A percentile compares a stretch with the other conserved stretches of the same genome.
Evolutionary conservation across 1,140 invertebrate genomes (phyloP).

Genomic region (Himalopsyche phryganea): DNA sequence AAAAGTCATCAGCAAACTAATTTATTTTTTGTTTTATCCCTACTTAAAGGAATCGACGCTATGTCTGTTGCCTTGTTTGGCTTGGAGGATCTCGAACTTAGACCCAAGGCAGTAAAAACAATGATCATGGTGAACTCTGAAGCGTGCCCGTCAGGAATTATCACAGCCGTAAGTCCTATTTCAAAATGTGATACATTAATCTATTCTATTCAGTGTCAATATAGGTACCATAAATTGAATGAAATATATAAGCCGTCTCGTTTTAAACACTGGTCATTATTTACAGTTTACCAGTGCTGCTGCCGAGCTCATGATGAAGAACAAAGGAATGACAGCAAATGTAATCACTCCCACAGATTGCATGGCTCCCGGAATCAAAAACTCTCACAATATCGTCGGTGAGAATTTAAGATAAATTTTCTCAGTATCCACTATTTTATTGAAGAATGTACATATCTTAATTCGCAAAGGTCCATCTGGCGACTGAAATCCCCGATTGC

Average conservation of each 20-base stretch:
- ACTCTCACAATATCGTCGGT: constrained; percentile 40
- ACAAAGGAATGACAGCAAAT: constrained; percentile 39
- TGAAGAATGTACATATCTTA: too few species aligned
- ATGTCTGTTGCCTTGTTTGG: constrained; percentile 35
- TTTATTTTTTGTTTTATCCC: too few species aligned
- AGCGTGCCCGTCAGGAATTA: constrained; percentile 34
- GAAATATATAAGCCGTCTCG: neutral
- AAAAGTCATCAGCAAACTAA: too few species aligned
- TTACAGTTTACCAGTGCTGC: constrained; percentile 32
- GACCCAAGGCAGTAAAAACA: constrained; percentile 46
- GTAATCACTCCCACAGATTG: constrained; percentile 37
- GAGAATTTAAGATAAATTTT: too few species aligned
- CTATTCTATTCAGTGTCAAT: too few species aligned
- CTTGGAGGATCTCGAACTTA: constrained; percentile 19
- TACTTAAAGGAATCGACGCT: constrained; percentile 38
- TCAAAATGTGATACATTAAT: too few species aligned
- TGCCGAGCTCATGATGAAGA: constrained; percentile 30
- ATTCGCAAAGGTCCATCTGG: too few species aligned
- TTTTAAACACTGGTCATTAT: too few species aligned
- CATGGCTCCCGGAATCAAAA: constrained; percentile 38
- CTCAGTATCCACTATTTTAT: too few species aligned
- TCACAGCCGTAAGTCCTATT: constrained; percentile 38
- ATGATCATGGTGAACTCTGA: constrained; percentile 41
- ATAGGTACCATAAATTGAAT: too few species aligned
- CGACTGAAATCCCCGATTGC: too few species aligned